A percentile compares a stretch with the other conserved stretches of the same genome.
phyloP scores from a whole-genome alignment of 2,888 invertebrate genomes.

The Chorisops tibialis region DNA sequence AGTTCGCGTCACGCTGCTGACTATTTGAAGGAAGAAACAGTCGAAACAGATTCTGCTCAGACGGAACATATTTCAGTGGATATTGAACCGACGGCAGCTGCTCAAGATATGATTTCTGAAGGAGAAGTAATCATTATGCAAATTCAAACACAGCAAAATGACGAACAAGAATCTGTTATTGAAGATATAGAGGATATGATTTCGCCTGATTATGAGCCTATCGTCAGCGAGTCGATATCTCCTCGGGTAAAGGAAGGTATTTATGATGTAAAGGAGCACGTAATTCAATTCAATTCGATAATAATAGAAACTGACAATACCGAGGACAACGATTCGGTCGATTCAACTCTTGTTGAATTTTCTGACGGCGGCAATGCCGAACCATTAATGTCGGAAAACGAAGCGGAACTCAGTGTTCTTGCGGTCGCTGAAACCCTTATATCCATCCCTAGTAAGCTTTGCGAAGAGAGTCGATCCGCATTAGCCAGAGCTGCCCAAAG shows the following conservation, averaged over 20 bases:
- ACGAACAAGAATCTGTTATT: not conserved
- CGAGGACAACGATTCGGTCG: constrained; percentile 9
- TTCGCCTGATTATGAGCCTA: not conserved
- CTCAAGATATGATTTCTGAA: not conserved
- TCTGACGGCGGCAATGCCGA: constrained; percentile 18
- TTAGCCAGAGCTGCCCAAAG: no score
- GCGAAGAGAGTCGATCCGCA: not conserved
- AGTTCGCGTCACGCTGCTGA: no score
- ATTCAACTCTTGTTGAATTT: not conserved
- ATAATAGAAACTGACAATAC: not conserved
- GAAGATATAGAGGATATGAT: not conserved
- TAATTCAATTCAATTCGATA: not conserved
- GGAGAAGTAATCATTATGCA: not conserved
- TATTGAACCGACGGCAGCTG: not conserved
- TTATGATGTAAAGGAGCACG: not conserved
- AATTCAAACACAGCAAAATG: not conserved
- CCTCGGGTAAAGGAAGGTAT: not conserved
- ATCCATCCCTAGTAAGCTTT: constrained; percentile 34
- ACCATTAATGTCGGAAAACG: not conserved
- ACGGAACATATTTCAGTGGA: not conserved
- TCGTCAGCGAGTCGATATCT: not conserved
- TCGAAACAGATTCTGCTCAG: not conserved
- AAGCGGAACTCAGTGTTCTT: constrained; percentile 28
- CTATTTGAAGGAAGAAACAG: no score
- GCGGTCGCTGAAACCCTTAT: constrained; percentile 36